Conservation (phyloP, 2,888 invertebrate genomes). For the Hermaeophaga mercurialis region DNA sequence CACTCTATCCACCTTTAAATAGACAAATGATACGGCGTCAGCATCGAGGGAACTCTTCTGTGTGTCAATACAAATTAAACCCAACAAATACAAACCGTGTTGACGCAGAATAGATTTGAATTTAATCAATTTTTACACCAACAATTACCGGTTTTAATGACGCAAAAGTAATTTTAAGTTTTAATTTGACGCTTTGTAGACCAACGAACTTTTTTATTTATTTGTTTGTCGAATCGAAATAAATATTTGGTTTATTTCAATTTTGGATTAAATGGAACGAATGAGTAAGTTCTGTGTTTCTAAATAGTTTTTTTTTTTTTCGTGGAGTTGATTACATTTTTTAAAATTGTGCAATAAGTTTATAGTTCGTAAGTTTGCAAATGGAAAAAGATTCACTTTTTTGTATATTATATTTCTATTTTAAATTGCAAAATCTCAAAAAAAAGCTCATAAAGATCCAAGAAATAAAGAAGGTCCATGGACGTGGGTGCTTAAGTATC, state of each 20-base stretch:
- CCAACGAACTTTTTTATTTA: slow-evolving; percentile 54
- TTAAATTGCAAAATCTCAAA: no score
- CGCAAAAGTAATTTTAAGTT: slow-evolving; percentile 56
- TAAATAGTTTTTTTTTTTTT: slow-evolving; percentile 8
- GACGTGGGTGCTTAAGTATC: no score
- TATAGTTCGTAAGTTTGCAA: no score
- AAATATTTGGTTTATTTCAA: slow-evolving; percentile 49
- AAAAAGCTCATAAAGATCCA: no score
- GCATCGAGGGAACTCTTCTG: slow-evolving; percentile 29
- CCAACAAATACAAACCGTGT: slow-evolving; percentile 43
- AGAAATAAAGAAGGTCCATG: no score
- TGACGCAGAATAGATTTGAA: slow-evolving; percentile 47
- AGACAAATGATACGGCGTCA: slow-evolving; percentile 4
- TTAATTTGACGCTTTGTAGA: slow-evolving; percentile 51
- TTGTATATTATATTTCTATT: no score
- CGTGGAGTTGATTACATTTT: slow-evolving; percentile 5
- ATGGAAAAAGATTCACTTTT: no score
- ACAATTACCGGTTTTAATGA: slow-evolving; percentile 53
- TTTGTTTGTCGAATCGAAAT: slow-evolving; percentile 43
- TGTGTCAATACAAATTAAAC: slow-evolving; percentile 51
- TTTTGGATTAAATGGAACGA: slow-evolving; percentile 25
- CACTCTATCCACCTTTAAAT: slow-evolving; percentile 19
- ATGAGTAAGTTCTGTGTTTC: slow-evolving; percentile 14
- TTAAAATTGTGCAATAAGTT: not conserved
- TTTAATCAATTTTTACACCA: slow-evolving; percentile 54